These are phyloP conservation scores for Phrynocephalus vlangalii DNA, from an alignment of 2,797 vertebrate genomes.

Conservation along the genomic window DNA sequence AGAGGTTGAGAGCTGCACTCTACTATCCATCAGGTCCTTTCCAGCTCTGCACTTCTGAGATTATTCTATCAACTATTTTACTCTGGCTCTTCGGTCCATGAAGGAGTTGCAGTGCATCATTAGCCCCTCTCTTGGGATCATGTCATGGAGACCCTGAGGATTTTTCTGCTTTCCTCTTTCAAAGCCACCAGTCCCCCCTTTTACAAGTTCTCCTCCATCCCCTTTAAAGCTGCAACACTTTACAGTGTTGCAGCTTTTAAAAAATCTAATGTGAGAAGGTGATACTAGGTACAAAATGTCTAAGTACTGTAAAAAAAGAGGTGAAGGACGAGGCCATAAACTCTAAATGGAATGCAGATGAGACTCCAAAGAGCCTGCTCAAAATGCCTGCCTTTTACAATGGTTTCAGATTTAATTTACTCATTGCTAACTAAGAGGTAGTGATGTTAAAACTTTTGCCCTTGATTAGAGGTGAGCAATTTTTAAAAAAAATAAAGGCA, in stretches of 20 bases:
- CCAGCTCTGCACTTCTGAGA: too few species aligned
- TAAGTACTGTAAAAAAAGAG: not conserved
- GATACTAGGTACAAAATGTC: not conserved
- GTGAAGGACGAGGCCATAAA: not conserved
- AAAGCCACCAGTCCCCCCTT: not conserved
- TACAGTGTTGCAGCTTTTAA: not conserved
- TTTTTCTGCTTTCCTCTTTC: not conserved
- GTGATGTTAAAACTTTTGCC: conserved; percentile 48
- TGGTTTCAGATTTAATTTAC: conserved; percentile 36
- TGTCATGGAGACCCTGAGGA: not conserved
- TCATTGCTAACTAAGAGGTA: conserved; percentile 11
- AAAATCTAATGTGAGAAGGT: not conserved
- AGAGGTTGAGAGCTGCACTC: too few species aligned
- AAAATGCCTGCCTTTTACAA: not conserved
- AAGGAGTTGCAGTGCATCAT: not conserved
- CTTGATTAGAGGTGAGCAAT: conserved; percentile 54
- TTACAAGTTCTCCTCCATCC: not conserved
- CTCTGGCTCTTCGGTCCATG: not conserved
- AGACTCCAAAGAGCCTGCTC: conserved; percentile 33
- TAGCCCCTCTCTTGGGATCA: not conserved
- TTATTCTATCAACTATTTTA: too few species aligned
- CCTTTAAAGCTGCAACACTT: not conserved
- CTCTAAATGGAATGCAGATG: conserved; percentile 30
- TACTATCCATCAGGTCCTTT: too few species aligned
- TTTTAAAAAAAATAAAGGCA: not conserved